These are phyloP conservation scores for Chesias legatella DNA, from an alignment of 2,888 invertebrate species.

Conservation along the genomic window DNA sequence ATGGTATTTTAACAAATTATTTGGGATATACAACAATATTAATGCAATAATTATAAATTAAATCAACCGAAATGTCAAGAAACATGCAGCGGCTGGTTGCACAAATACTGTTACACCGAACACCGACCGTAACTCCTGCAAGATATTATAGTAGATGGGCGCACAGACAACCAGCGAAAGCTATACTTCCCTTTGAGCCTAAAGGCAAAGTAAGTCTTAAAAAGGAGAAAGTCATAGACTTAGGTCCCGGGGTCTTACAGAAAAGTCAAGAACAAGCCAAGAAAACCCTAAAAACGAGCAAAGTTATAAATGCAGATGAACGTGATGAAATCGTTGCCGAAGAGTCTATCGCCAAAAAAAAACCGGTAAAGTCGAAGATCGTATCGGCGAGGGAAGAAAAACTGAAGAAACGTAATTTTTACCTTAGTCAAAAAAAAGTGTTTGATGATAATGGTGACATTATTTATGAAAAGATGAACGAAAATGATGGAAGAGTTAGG, in stretches of 20 bases:
- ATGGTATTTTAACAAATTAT: too few relatives aligned
- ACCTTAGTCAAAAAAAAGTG: slow-evolving; percentile 63
- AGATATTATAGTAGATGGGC: slow-evolving; percentile 71
- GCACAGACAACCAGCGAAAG: slow-evolving; percentile 74
- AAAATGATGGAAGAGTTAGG: slow-evolving; percentile 82
- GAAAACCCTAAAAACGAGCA: slow-evolving; percentile 13
- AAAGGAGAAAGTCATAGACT: slow-evolving; percentile 63
- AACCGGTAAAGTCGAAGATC: slow-evolving; percentile 36
- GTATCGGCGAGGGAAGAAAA: slow-evolving; percentile 51
- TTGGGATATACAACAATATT: too few relatives aligned
- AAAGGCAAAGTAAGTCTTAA: slow-evolving; percentile 48
- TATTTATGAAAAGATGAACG: slow-evolving; percentile 81
- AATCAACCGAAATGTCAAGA: slow-evolving; percentile 34
- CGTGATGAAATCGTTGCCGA: slow-evolving; percentile 12
- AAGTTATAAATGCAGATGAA: slow-evolving; percentile 19
- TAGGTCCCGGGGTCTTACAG: slow-evolving; percentile 40
- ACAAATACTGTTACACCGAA: slow-evolving; percentile 32
- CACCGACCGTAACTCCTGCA: slow-evolving; percentile 28
- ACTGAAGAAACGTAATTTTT: slow-evolving; percentile 52
- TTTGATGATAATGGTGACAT: slow-evolving; percentile 78
- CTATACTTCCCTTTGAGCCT: slow-evolving; percentile 70
- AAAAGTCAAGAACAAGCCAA: slow-evolving; percentile 25
- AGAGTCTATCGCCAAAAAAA: slow-evolving; percentile 4
- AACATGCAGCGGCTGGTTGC: slow-evolving; percentile 33
- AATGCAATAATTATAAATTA: too few relatives aligned